Evolutionary conservation across 2,113 vertebrate species (phyloP).

Genomic region (Zosterops hypoxanthus): DNA sequence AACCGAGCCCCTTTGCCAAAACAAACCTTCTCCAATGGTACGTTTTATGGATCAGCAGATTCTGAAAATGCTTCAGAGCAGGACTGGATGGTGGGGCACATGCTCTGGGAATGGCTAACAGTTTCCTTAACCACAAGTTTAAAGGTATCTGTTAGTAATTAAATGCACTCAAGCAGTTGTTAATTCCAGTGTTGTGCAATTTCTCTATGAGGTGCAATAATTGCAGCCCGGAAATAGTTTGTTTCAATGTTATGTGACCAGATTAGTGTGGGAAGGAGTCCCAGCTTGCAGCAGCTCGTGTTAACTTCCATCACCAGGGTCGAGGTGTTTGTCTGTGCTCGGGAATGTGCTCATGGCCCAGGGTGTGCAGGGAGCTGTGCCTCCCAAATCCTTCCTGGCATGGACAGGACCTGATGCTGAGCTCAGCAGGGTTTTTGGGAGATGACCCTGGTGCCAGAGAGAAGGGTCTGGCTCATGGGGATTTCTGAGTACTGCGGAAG

Average conservation of each 20-base stretch:
- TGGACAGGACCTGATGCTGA: fast-evolving
- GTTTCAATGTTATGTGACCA: conserved; percentile 34
- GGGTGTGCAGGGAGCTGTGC: neutral
- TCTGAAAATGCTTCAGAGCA: conserved; percentile 56
- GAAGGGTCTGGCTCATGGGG: neutral
- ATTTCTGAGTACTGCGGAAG: neutral
- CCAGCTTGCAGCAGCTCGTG: neutral
- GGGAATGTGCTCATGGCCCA: neutral
- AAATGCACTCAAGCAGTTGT: conserved; percentile 29
- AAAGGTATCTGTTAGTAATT: conserved; percentile 74
- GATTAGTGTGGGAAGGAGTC: conserved; percentile 13
- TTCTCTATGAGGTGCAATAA: conserved; percentile 58
- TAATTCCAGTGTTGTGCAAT: conserved; percentile 44
- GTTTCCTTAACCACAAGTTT: conserved; percentile 57
- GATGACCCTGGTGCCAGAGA: fast-evolving
- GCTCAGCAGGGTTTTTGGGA: neutral
- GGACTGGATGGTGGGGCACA: conserved; percentile 26
- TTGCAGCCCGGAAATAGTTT: conserved; percentile 53
- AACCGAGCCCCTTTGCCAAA: conserved; percentile 78
- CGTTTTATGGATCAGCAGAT: conserved; percentile 72
- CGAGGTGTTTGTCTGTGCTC: fast-evolving
- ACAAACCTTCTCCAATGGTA: conserved; percentile 71
- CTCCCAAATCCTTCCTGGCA: neutral
- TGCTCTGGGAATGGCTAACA: conserved; percentile 40
- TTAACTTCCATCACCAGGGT: neutral